Conservation (phyloP, 1,140 invertebrate genomes). For the Manduca sexta region DNA sequence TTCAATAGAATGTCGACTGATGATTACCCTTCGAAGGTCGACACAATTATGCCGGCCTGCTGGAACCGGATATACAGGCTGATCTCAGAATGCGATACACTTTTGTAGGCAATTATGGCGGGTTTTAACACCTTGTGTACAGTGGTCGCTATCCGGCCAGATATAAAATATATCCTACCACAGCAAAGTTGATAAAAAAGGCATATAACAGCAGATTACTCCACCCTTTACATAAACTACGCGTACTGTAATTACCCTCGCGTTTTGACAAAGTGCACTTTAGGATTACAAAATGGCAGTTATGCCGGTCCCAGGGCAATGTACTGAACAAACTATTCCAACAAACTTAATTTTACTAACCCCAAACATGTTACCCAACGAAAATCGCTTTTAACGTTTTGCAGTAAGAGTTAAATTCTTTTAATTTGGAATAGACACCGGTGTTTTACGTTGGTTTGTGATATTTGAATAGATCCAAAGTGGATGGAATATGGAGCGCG, state of each 20-base stretch:
- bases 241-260: conserved; percentile 16
- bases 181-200: too few species aligned
- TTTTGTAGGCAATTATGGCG: too few species aligned
- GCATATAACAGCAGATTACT: too few species aligned
- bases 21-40: too few species aligned
- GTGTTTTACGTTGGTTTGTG: background rate
- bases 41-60: too few species aligned
- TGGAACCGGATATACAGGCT: too few species aligned
- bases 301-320: conserved; percentile 14
- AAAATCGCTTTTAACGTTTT: conserved; percentile 19
- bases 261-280: conserved; percentile 55
- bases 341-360: conserved; percentile 14
- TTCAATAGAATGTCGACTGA: too few species aligned
- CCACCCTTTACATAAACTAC: too few species aligned
- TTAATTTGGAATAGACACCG: background rate
- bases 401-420: conserved; percentile 6
- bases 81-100: too few species aligned
- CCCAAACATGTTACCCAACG: background rate
- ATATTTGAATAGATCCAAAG: conserved; percentile 48
- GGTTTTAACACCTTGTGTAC: too few species aligned
- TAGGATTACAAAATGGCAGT: conserved; percentile 62
- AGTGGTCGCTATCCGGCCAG: too few species aligned
- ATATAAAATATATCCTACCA: too few species aligned
- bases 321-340: conserved; percentile 25
- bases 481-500: conserved; percentile 23